Evolutionary conservation across 2,797 vertebrate genomes (phyloP).

Genomic region (Phyllotis vaccarum): DNA sequence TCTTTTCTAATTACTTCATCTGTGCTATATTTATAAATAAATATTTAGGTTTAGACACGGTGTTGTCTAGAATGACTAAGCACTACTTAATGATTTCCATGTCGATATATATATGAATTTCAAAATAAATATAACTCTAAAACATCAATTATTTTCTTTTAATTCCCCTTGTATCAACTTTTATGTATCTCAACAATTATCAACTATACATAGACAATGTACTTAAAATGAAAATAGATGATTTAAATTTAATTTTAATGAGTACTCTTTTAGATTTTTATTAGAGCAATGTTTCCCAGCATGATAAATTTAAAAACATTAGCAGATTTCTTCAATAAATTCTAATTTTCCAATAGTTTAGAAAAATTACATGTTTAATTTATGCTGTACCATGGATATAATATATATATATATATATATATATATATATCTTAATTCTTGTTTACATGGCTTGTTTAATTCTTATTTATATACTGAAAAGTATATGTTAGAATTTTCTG

Average conservation of each 20-base stretch:
- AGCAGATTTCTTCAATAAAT: not conserved
- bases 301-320: not conserved
- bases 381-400: not conserved
- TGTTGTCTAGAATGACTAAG: not conserved
- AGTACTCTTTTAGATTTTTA: not conserved
- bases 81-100: not conserved
- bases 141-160: conserved; percentile 17
- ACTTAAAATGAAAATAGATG: not conserved
- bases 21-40: not conserved
- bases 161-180: not conserved
- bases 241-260: conserved; percentile 1
- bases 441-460: not conserved
- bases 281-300: not conserved
- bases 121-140: not conserved
- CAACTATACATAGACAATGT: not conserved
- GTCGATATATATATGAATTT: not conserved
- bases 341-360: conserved; percentile 22
- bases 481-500: not conserved
- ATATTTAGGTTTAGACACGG: not conserved
- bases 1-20: not conserved
- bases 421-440: not conserved
- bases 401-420: no score
- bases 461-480: conserved; percentile 18
- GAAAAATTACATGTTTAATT: conserved; percentile 1
- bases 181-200: not conserved